Conservation (phyloP, 2,888 invertebrate genomes). For the Polymixis lichenea region DNA sequence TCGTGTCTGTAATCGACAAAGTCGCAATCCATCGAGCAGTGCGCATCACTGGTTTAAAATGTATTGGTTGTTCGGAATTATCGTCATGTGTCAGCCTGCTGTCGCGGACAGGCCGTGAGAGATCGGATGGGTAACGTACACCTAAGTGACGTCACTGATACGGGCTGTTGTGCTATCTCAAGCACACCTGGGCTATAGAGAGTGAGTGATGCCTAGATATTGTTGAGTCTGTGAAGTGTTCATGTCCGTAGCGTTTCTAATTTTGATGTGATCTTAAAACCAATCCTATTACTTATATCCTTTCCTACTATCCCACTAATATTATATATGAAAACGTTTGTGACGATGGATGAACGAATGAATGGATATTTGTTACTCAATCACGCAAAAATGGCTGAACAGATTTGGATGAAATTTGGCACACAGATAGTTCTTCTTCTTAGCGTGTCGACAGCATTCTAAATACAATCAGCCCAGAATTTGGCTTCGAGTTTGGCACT, state of each 20-base stretch:
- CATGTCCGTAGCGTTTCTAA: not conserved
- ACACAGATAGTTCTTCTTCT: no score
- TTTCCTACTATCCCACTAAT: not conserved
- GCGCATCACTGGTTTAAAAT: conserved; percentile 83
- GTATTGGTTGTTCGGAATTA: conserved; percentile 78
- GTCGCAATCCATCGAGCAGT: conserved; percentile 77
- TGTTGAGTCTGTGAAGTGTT: conserved; percentile 3
- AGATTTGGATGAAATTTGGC: no score
- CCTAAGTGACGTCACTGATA: conserved; percentile 72
- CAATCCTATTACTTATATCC: no score
- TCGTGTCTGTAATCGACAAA: conserved; percentile 82
- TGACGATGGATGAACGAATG: no score
- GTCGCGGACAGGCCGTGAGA: conserved; percentile 73
- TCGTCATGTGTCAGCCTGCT: conserved; percentile 76
- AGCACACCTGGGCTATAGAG: conserved; percentile 51
- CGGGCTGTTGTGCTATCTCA: conserved; percentile 60
- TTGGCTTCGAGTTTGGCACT: no score
- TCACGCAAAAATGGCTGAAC: no score
- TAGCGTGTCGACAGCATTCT: no score
- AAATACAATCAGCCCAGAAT: no score
- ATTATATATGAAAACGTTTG: no score
- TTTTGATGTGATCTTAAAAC: no score
- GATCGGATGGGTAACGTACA: conserved; percentile 60
- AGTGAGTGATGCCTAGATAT: conserved; percentile 23
- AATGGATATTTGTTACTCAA: no score